Conservation (phyloP, 2,113 vertebrate genomes). For the Caranx ignobilis region DNA sequence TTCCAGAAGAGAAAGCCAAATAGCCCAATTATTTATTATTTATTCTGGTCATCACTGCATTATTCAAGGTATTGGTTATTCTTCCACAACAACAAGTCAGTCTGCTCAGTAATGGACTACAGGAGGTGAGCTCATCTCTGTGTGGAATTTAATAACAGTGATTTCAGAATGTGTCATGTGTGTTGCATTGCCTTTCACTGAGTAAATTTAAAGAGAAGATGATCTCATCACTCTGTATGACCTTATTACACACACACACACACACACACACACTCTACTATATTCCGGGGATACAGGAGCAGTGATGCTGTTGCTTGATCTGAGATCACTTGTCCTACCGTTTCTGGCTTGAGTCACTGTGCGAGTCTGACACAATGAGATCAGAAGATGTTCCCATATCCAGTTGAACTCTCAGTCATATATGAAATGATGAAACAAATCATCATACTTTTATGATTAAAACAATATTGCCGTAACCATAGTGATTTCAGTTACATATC, state of each 20-base stretch:
- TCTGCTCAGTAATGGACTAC: conserved; percentile 38
- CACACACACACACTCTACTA: conserved; percentile 9
- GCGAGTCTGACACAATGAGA: conserved; percentile 48
- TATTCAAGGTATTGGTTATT: conserved; percentile 36
- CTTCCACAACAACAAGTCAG: conserved; percentile 4
- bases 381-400: conserved; percentile 47
- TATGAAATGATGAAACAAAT: not conserved
- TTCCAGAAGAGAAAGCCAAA: not conserved
- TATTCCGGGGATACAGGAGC: not conserved
- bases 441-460: not conserved
- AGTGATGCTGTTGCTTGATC: conserved; percentile 28
- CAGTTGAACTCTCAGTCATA: conserved; percentile 9
- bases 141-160: conserved; percentile 66
- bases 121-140: conserved; percentile 72
- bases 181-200: conserved; percentile 52
- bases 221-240: conserved; percentile 73
- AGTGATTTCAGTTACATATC: too few species aligned
- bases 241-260: conserved; percentile 33
- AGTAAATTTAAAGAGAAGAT: conserved; percentile 61
- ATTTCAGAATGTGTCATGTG: conserved; percentile 72
- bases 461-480: not conserved
- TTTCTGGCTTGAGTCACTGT: conserved; percentile 46
- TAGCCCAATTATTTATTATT: conserved; percentile 9
- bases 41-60: conserved; percentile 16
- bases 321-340: conserved; percentile 39